Evolutionary conservation across 1,140 invertebrate species (phyloP).

Genomic region (Ylistrum balloti): DNA sequence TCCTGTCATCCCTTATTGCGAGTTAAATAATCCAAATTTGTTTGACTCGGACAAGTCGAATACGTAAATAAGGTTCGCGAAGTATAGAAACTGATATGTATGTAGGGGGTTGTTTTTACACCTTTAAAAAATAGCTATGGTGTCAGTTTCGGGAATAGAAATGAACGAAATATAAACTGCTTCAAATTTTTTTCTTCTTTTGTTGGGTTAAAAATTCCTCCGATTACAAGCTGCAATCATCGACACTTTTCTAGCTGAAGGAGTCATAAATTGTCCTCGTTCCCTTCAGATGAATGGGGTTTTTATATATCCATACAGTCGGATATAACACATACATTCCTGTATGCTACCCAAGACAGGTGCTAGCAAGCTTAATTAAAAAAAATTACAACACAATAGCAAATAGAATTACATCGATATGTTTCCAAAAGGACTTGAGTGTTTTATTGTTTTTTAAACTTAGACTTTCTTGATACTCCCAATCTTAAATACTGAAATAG

Average conservation of each 20-base stretch:
- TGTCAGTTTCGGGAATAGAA: conserved; percentile 20
- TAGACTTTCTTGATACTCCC: too few species aligned
- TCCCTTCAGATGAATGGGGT: not conserved
- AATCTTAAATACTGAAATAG: too few species aligned
- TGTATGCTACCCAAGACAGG: not conserved
- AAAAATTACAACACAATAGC: too few species aligned
- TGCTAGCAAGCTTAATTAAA: too few species aligned
- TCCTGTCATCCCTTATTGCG: not conserved
- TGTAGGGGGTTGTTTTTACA: conserved; percentile 29
- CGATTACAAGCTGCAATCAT: conserved; percentile 26
- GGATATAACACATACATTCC: not conserved
- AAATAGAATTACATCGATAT: too few species aligned
- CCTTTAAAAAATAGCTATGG: not conserved
- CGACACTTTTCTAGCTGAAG: conserved; percentile 1
- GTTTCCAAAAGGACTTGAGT: too few species aligned
- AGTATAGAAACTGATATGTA: conserved; percentile 22
- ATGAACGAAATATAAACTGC: conserved; percentile 28
- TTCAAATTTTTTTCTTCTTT: conserved; percentile 21
- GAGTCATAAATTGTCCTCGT: conserved; percentile 25
- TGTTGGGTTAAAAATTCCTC: not conserved
- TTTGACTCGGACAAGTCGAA: not conserved
- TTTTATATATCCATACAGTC: not conserved
- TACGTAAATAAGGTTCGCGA: not conserved
- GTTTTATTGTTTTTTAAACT: too few species aligned
- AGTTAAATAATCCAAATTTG: not conserved